A percentile compares a stretch with the other conserved stretches of the same genome.
Evolutionary conservation across 2,113 vertebrate species (phyloP).

Genomic region (human): GRCh38 chr6:9240001-9240500

Average conservation of each 20-base stretch:
- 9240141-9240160: not conserved
- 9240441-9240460: not conserved
- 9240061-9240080: not conserved
- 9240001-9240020: not conserved
- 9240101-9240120: not conserved
- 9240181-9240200: not conserved
- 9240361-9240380: not conserved
- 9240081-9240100: not conserved
- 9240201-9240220: not conserved
- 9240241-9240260: not conserved
- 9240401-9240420: not conserved
- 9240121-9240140: not conserved
- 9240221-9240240: not conserved
- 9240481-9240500: too few species aligned
- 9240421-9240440: not conserved
- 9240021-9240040: not conserved
- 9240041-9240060: not conserved
- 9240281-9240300: not conserved
- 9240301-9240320: not conserved
- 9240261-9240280: not conserved
- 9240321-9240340: not conserved
- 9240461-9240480: rapidly evolving
- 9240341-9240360: not conserved
- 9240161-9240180: not conserved
- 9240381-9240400: not conserved